Conservation (phyloP, 2,797 vertebrate species). For the Acomys russatus region DNA sequence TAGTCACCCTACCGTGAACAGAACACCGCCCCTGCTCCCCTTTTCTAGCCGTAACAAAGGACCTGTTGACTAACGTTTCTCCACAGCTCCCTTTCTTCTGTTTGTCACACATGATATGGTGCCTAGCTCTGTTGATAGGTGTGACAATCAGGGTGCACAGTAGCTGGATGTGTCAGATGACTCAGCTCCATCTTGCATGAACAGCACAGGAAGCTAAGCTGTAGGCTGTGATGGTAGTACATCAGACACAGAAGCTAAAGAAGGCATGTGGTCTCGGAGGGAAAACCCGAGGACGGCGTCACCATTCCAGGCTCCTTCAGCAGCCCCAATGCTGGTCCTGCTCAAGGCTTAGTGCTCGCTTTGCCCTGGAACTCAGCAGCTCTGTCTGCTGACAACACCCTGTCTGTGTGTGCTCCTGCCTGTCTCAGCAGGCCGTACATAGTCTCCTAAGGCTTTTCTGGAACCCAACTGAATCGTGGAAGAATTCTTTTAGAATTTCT, state of each 20-base stretch:
- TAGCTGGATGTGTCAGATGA: neutral
- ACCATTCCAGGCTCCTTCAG: neutral
- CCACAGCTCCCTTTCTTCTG: neutral
- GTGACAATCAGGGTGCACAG: neutral
- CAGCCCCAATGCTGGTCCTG: neutral
- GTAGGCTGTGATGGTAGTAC: neutral
- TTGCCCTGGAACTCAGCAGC: neutral
- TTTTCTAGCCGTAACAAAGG: neutral
- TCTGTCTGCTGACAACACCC: neutral
- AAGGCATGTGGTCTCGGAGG: neutral
- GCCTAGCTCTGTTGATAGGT: neutral
- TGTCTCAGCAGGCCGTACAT: neutral
- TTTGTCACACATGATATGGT: neutral
- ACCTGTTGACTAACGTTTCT: neutral
- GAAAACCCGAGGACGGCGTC: constrained; percentile 1
- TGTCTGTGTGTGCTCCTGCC: neutral
- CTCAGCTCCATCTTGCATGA: neutral
- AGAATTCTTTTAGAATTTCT: neutral
- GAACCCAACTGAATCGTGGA: neutral
- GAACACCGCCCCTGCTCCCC: neutral
- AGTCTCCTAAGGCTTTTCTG: neutral
- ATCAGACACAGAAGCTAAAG: neutral
- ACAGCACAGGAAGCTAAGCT: neutral
- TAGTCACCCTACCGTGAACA: neutral
- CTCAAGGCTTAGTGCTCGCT: neutral